Conservation (phyloP, 1,140 invertebrate genomes). For the Drosophila nannoptera region DNA sequence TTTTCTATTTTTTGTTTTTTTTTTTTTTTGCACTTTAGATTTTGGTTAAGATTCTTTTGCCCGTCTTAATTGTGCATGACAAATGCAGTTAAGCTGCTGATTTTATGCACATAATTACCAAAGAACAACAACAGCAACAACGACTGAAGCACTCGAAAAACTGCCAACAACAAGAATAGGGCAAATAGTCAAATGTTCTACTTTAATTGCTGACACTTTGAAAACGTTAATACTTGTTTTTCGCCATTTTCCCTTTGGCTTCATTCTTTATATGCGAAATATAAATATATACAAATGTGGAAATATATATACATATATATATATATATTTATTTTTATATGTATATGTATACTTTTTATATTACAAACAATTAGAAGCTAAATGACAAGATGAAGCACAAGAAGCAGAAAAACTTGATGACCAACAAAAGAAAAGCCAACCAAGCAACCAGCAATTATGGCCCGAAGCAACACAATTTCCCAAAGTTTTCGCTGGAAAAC, state of each 20-base stretch:
- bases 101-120: constrained; percentile 72
- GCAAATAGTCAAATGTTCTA: constrained; percentile 47
- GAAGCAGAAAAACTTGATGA: constrained; percentile 45
- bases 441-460: constrained; percentile 3
- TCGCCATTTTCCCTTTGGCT: constrained; percentile 53
- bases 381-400: constrained; percentile 43
- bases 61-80: constrained; percentile 72
- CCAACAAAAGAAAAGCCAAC: constrained; percentile 32
- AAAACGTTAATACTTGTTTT: constrained; percentile 46
- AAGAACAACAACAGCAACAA: constrained; percentile 19
- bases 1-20: background rate
- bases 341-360: constrained; percentile 37
- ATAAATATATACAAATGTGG: no score
- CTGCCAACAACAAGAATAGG: constrained; percentile 39
- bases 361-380: constrained; percentile 69
- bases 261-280: constrained; percentile 12
- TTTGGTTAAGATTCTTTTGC: constrained; percentile 49
- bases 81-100: constrained; percentile 59
- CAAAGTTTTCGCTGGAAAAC: constrained; percentile 40
- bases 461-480: constrained; percentile 34
- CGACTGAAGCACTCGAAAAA: constrained; percentile 53
- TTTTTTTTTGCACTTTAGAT: constrained; percentile 41
- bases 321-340: background rate
- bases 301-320: background rate
- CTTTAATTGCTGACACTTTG: constrained; percentile 73